Evolutionary conservation across 2,888 invertebrate genomes (phyloP).

Genomic region (Corbicula japonica): DNA sequence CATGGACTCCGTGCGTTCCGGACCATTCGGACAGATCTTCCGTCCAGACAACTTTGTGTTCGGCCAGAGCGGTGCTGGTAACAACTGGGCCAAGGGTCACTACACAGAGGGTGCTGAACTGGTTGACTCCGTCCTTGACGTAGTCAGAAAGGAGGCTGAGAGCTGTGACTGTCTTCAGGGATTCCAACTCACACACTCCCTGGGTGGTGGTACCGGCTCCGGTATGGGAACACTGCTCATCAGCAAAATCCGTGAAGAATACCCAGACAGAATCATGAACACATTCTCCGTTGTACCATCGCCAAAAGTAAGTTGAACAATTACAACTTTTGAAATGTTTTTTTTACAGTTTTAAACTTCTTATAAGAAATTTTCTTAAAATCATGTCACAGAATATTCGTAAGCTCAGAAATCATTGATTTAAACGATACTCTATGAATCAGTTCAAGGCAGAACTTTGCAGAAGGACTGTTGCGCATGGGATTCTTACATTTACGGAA

Average conservation of each 20-base stretch:
- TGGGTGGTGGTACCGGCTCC: slow-evolving; percentile 79
- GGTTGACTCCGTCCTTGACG: slow-evolving; percentile 84
- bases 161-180: slow-evolving; percentile 84
- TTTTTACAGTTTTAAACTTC: no score
- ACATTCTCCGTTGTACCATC: slow-evolving; percentile 97
- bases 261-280: slow-evolving; percentile 91
- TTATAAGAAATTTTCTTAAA: no score
- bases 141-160: slow-evolving; percentile 82
- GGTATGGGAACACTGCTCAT: slow-evolving; percentile 80
- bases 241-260: slow-evolving; percentile 79
- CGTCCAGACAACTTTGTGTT: slow-evolving; percentile 43
- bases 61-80: slow-evolving; percentile 42
- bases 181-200: slow-evolving; percentile 83
- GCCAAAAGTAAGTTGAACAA: slow-evolving; percentile 89
- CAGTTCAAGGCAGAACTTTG: no score
- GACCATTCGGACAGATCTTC: slow-evolving; percentile 42
- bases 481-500: no score
- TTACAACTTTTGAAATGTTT: no score
- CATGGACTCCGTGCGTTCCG: slow-evolving; percentile 92
- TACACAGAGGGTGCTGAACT: slow-evolving; percentile 90
- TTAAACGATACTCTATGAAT: no score
- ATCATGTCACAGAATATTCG: no score
- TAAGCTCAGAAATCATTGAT: no score
- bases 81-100: slow-evolving; percentile 43
- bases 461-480: no score